Conservation (phyloP, 2,888 invertebrate genomes). For the Xestia xanthographa region DNA sequence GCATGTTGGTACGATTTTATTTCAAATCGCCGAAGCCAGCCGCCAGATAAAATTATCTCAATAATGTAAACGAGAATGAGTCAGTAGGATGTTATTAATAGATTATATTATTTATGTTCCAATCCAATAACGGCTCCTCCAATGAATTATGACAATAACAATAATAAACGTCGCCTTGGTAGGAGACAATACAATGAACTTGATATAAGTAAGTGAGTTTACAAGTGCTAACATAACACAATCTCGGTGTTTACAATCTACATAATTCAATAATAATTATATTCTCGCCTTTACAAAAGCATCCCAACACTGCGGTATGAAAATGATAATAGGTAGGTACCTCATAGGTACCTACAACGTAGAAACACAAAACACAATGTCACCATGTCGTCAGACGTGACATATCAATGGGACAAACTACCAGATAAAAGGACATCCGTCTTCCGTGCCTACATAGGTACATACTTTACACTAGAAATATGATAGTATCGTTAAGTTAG, state of each 20-base stretch:
- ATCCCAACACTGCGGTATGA: conserved; percentile 58
- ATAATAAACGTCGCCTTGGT: conserved; percentile 66
- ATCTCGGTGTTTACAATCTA: conserved; percentile 53
- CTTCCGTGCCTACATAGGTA: conserved; percentile 67
- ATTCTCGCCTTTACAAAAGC: conserved; percentile 65
- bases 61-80: conserved; percentile 49
- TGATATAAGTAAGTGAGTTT: conserved; percentile 67
- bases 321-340: conserved; percentile 71
- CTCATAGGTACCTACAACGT: conserved; percentile 63
- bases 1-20: conserved; percentile 45
- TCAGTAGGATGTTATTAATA: conserved; percentile 61
- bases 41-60: conserved; percentile 28
- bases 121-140: conserved; percentile 67
- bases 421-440: conserved; percentile 81
- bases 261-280: conserved; percentile 60
- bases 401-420: conserved; percentile 80
- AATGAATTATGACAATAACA: conserved; percentile 72
- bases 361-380: conserved; percentile 73
- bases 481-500: conserved; percentile 52
- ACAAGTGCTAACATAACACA: conserved; percentile 65
- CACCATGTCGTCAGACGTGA: conserved; percentile 79
- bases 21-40: conserved; percentile 2
- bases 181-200: conserved; percentile 76
- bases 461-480: conserved; percentile 64
- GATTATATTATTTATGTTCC: conserved; percentile 63